Base-by-base conservation (phyloP, 2,113 vertebrate genomes). In the Empidonax alnorum region DNA sequence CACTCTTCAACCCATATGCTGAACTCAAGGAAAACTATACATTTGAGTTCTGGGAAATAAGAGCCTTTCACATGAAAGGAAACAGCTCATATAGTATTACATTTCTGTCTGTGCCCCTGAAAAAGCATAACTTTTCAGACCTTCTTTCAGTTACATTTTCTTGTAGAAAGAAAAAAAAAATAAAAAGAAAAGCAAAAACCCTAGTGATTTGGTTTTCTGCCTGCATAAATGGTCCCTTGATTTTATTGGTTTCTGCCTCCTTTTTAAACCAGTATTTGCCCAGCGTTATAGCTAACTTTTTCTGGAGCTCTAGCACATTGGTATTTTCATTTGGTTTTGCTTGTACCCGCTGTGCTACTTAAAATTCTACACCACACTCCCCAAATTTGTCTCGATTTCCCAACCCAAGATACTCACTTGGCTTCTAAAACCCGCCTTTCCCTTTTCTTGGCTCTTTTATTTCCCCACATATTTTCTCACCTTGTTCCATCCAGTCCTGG, bases 401-500 rank as follows among this genome's bases (percentile, higher is more conserved):
- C 58, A 89, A 74, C 35, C 65, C 44, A 79, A 88, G 92, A 80
- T 31, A 71, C 65, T 77, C 22, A 17, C 59, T 90, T 62, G 65
- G 59, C 76, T 93, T 87, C 79, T 84, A 87, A 93, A 90, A 72
- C 49, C 69, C 71, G 31, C 8, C 22, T 90, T 75, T 73, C 84
- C 61, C 37, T 91, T 94, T 75, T 37, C 61, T 53, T 89, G 69
- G 37, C 47, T 90, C 73, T 90, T 96, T 91, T 87, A 94, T 96
- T 94, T 91, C 69, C 68, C 86, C 91, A 89, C 65, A 19, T 88
- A 87, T 92, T 94, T 94, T 95, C 80, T 90, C 91, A 92, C 83
- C 80, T 89, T 75, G 23, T 89, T 89, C 92, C 86, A 94, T 83
- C 90, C 83, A 93, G 90, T 92, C 61, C 69, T 68, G 76, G 83